Evolutionary conservation across 2,113 vertebrate genomes (phyloP).

Genomic region (Rallus limicola): DNA sequence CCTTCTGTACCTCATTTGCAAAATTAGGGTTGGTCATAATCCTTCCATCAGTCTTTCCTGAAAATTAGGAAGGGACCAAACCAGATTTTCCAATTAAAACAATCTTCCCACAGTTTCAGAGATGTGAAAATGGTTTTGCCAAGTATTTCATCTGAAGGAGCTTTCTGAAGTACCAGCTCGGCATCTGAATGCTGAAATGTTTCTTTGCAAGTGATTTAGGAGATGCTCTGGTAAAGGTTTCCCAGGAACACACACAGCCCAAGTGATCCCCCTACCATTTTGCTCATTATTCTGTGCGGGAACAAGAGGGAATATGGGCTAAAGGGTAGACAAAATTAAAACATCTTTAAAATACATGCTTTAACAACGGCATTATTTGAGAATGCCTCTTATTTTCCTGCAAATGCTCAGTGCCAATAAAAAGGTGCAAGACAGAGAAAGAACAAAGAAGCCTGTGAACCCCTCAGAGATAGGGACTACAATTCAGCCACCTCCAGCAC

Average conservation of each 20-base stretch:
- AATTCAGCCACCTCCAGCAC: rapidly evolving
- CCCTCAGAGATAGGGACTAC: rapidly evolving
- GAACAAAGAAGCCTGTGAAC: neutral
- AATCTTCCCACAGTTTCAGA: conserved; percentile 57
- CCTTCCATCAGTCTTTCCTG: conserved; percentile 44
- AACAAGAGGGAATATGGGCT: neutral
- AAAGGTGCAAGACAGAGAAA: neutral
- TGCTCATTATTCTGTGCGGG: neutral
- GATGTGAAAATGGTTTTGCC: conserved; percentile 28
- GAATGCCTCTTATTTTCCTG: neutral
- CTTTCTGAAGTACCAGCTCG: neutral
- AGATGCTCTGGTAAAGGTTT: neutral
- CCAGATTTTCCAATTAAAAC: conserved; percentile 53
- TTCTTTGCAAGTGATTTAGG: neutral
- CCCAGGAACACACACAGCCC: neutral
- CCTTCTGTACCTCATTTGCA: conserved; percentile 54
- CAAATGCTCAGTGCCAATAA: rapidly evolving
- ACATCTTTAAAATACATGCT: neutral
- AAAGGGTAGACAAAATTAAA: neutral
- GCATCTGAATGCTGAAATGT: neutral
- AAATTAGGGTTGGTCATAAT: conserved; percentile 61
- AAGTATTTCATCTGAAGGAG: neutral
- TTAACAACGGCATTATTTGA: neutral
- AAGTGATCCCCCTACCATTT: neutral
- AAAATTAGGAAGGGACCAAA: conserved; percentile 50